Percentiles rank a stretch among this genome's conserved stretches.
These are phyloP conservation scores for Caiman crocodilus DNA, from an alignment of 2,797 vertebrate species.

Conservation along the genomic window DNA sequence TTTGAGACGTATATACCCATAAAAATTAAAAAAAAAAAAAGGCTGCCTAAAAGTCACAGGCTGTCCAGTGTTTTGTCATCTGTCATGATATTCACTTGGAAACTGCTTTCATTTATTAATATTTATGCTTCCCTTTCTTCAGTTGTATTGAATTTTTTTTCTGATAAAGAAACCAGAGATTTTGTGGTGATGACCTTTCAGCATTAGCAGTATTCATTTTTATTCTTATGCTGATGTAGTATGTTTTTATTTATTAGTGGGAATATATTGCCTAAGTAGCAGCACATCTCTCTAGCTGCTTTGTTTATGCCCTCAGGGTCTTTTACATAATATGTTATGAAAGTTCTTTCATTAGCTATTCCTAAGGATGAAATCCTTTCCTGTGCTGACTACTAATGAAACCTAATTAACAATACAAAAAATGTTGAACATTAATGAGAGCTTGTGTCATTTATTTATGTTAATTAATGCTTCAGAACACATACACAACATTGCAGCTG, in stretches of 20 bases:
- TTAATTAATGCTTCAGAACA: slow-evolving; percentile 17
- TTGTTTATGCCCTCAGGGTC: slow-evolving; percentile 31
- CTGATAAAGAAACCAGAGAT: slow-evolving; percentile 71
- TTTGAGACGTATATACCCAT: slow-evolving; percentile 13
- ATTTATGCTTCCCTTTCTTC: slow-evolving; percentile 72
- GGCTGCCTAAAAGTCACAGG: slow-evolving; percentile 44
- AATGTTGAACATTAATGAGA: slow-evolving; percentile 49
- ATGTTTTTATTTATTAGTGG: slow-evolving; percentile 60
- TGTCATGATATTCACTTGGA: slow-evolving; percentile 23
- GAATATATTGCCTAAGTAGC: slow-evolving; percentile 50
- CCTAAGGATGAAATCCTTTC: slow-evolving; percentile 53
- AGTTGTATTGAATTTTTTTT: slow-evolving; percentile 48
- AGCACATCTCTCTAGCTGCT: slow-evolving; percentile 27
- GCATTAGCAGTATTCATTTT: slow-evolving; percentile 58
- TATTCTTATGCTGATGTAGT: slow-evolving; percentile 77
- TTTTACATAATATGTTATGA: slow-evolving; percentile 42
- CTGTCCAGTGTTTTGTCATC: slow-evolving; percentile 66
- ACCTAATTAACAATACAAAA: slow-evolving; percentile 43
- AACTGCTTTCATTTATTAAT: slow-evolving; percentile 68
- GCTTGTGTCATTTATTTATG: slow-evolving; percentile 27
- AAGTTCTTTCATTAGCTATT: slow-evolving; percentile 54
- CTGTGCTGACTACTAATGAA: slow-evolving; percentile 35
- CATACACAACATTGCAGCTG: background rate
- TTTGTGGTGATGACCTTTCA: slow-evolving; percentile 74
- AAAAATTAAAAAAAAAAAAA: slow-evolving; percentile 44